Conservation (phyloP, 1,140 invertebrate genomes). For the Cydia amplana region DNA sequence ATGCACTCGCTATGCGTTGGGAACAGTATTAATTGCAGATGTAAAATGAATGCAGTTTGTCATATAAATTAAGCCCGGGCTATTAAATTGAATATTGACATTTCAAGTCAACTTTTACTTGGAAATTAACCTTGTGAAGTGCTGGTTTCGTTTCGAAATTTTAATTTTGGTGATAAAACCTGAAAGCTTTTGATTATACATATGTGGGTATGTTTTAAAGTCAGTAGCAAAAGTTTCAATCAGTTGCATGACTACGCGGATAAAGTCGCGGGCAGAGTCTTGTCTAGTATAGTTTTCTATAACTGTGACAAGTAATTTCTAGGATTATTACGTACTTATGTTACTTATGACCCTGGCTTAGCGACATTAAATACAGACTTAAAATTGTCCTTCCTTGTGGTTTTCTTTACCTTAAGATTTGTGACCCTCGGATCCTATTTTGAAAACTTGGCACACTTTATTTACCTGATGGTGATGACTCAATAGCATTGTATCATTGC, state of each 20-base stretch:
- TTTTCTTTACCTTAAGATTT: neutral
- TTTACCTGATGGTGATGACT: neutral
- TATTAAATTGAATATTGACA: neutral
- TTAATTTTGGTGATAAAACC: neutral
- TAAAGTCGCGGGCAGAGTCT: too few relatives aligned
- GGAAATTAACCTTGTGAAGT: neutral
- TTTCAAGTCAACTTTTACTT: conserved; percentile 9
- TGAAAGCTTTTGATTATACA: neutral
- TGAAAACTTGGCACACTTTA: conserved; percentile 13
- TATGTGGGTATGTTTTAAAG: too few relatives aligned
- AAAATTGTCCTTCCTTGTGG: conserved; percentile 5
- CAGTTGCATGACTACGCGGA: neutral
- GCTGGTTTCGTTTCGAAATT: neutral
- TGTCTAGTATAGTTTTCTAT: too few relatives aligned
- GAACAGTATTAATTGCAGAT: neutral
- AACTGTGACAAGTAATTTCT: too few relatives aligned
- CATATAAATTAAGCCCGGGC: neutral
- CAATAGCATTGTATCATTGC: conserved; percentile 9
- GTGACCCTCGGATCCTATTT: neutral
- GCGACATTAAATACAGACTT: too few relatives aligned
- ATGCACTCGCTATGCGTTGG: too few relatives aligned
- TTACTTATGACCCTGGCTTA: too few relatives aligned
- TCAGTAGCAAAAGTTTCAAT: neutral
- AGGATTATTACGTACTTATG: too few relatives aligned
- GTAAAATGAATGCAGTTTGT: neutral